Evolutionary conservation across 2,797 vertebrate genomes (phyloP).

Genomic region (Pseudomugil tenellus): DNA sequence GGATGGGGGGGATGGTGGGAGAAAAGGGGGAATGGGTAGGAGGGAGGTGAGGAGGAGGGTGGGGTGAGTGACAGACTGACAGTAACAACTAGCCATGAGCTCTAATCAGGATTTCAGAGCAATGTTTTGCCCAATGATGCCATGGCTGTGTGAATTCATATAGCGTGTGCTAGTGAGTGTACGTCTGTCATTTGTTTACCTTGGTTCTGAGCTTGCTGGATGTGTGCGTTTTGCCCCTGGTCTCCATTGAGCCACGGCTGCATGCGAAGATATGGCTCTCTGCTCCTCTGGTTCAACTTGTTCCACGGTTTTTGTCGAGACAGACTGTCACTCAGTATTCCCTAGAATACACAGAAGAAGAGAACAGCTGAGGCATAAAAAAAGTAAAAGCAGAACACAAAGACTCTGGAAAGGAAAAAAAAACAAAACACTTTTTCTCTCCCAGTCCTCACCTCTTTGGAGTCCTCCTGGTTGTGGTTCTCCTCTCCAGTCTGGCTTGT

Average conservation of each 20-base stretch:
- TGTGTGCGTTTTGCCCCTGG: slow-evolving; percentile 88
- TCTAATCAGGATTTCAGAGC: slow-evolving; percentile 68
- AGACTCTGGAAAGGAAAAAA: slow-evolving; percentile 4
- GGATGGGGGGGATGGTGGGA: slow-evolving; percentile 62
- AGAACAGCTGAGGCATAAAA: slow-evolving; percentile 40
- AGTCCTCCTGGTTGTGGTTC: slow-evolving; percentile 77
- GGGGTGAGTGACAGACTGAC: slow-evolving; percentile 74
- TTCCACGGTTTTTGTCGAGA: slow-evolving; percentile 95
- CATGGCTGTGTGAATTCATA: slow-evolving; percentile 35
- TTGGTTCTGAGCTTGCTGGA: slow-evolving; percentile 75
- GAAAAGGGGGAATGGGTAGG: slow-evolving; percentile 14
- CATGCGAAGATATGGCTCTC: slow-evolving; percentile 96
- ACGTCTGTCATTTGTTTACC: slow-evolving; percentile 60
- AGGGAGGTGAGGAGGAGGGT: slow-evolving; percentile 12
- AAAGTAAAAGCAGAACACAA: slow-evolving; percentile 14
- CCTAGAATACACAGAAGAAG: slow-evolving; percentile 80
- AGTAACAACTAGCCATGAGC: slow-evolving; percentile 72
- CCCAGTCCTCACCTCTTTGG: slow-evolving; percentile 76
- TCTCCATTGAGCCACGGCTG: slow-evolving; percentile 97
- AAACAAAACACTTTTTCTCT: neutral
- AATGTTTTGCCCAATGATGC: slow-evolving; percentile 42
- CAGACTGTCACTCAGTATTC: slow-evolving; percentile 92
- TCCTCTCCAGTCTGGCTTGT: slow-evolving; percentile 85
- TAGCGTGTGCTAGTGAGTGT: slow-evolving; percentile 16
- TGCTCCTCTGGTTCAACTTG: slow-evolving; percentile 94